phyloP scores from a whole-genome alignment of 2,888 invertebrate species.

The Vannuccia rotundouncinata region DNA sequence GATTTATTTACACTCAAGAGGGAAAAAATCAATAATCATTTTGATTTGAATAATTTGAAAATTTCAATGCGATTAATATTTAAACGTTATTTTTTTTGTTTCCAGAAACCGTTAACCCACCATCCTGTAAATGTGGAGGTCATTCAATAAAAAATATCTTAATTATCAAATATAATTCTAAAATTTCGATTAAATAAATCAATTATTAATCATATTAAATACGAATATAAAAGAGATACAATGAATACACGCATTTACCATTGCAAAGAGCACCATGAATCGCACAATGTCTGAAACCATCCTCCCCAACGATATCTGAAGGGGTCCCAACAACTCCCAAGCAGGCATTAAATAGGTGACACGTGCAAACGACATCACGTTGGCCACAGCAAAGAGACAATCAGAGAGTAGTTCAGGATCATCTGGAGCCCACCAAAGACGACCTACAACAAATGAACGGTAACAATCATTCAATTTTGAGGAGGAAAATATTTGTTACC shows the following conservation, averaged over 20 bases:
- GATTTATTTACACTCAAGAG: too few species aligned
- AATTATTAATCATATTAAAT: background rate
- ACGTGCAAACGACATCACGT: constrained; percentile 44
- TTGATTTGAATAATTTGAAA: too few species aligned
- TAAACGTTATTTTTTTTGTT: background rate
- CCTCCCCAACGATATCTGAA: constrained; percentile 43
- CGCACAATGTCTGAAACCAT: constrained; percentile 43
- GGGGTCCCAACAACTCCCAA: constrained; percentile 43
- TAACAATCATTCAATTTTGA: too few species aligned
- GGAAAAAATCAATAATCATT: too few species aligned
- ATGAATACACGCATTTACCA: constrained; percentile 40
- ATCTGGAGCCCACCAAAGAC: constrained; percentile 42
- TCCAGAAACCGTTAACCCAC: background rate
- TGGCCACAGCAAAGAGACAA: constrained; percentile 44
- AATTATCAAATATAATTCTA: background rate
- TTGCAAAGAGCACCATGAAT: constrained; percentile 43
- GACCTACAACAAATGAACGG: constrained; percentile 40
- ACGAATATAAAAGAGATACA: background rate
- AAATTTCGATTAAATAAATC: background rate
- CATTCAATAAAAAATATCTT: background rate
- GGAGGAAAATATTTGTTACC: too few species aligned
- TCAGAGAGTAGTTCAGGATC: constrained; percentile 44
- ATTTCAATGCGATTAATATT: background rate
- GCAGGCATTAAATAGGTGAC: constrained; percentile 45
- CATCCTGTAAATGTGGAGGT: background rate